Base-by-base conservation (phyloP, 2,113 vertebrate genomes). In the Nothoprocta perdicaria region DNA sequence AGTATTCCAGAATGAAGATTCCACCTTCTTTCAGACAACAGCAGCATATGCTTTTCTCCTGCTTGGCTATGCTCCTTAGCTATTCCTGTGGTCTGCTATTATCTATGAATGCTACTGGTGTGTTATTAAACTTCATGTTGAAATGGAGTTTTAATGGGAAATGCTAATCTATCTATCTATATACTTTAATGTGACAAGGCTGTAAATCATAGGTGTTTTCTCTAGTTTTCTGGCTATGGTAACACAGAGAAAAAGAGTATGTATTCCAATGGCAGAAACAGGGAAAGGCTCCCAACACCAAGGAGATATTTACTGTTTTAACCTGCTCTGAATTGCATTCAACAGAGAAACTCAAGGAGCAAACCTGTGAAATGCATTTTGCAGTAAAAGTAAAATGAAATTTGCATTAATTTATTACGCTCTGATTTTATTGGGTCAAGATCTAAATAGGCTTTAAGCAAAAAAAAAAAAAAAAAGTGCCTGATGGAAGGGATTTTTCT, bases 131-230 rank as follows among this genome's bases (percentile, higher is more conserved):
- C 74, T 93, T 26, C 52, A 0, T 62, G 48, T 65, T 65, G 73
- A 95, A 93, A 87, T 35, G 24, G 33, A 81, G 55, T 90, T 89
- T 87, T 83, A 88, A 89, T 77, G 52, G 80, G 40, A 89, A 93
- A 91, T 2, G 1, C 12, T 86, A 26, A 43, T 43, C 14, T 43
- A 89, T 27, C 77, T n/a, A 45, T 84, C 71, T 50, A 46, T 45
- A 14, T 24, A 31, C 74, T 80, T 82, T 80, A 80, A 40, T 38
- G 60, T 78, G 68, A 65, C 52, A 72, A 78, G 65, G 31, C 38
- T 65, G 35, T 80, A 75, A 90, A 82, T 75, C n/a, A 46, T 35
- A 8, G 6, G 2, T 71, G 24, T 65, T 69, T 84, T 73, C 67
- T 84, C 10, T 55, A 63, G 24, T 80, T 66, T 87, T 89, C 80